These are phyloP conservation scores for Hoplostethus atlanticus DNA, from an alignment of 2,797 vertebrate genomes.

Conservation along the genomic window DNA sequence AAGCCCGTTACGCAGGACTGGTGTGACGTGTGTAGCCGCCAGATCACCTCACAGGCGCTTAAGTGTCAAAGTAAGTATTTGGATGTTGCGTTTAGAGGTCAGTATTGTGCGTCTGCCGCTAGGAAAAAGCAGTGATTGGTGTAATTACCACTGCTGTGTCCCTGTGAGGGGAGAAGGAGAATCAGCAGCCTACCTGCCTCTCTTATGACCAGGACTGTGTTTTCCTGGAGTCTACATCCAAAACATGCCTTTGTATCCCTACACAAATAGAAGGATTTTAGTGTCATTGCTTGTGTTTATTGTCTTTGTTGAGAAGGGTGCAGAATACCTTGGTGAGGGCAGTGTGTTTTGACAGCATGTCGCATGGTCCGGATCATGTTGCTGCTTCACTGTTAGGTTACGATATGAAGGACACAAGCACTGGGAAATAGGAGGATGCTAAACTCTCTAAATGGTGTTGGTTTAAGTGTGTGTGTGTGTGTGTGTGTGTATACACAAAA, in stretches of 20 bases:
- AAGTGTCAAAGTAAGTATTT: constrained; percentile 89
- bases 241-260: too few species aligned
- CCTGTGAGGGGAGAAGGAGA: too few species aligned
- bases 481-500: constrained; percentile 24
- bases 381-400: not conserved
- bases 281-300: too few species aligned
- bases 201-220: too few species aligned
- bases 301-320: too few species aligned
- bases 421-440: not conserved
- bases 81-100: not conserved
- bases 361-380: not conserved
- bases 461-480: not conserved
- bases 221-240: too few species aligned
- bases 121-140: too few species aligned
- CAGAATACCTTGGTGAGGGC: not conserved
- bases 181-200: too few species aligned
- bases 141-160: too few species aligned
- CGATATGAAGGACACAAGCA: constrained; percentile 22
- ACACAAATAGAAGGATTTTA: too few species aligned
- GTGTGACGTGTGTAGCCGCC: constrained; percentile 91
- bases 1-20: constrained; percentile 84
- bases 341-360: not conserved
- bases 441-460: constrained; percentile 10
- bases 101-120: not conserved
- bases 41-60: constrained; percentile 83